These are phyloP conservation scores for Saccostrea echinata DNA, from an alignment of 1,140 invertebrate genomes.

Conservation along the genomic window DNA sequence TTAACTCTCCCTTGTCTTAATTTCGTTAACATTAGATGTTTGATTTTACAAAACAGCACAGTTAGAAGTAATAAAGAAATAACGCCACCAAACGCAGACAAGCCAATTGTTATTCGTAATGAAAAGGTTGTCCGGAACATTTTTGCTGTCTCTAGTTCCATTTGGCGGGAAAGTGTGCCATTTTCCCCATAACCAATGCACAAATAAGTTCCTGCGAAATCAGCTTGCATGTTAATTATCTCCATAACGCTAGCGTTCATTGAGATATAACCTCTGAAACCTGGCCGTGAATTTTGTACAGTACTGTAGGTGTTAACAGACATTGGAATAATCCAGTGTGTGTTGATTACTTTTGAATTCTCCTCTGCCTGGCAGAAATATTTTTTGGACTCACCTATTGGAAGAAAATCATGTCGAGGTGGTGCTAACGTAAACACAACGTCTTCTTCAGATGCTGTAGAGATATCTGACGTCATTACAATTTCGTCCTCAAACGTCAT, in stretches of 20 bases:
- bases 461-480: not conserved
- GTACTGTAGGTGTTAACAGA: not conserved
- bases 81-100: conserved; percentile 6
- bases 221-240: conserved; percentile 21
- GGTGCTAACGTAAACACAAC: not conserved
- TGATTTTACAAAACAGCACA: conserved; percentile 1
- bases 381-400: not conserved
- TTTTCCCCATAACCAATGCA: conserved; percentile 11
- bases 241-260: not conserved
- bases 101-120: not conserved
- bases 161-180: conserved; percentile 6
- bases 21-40: not conserved
- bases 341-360: conserved; percentile 10
- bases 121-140: not conserved
- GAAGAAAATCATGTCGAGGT: not conserved
- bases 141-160: not conserved
- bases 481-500: not conserved
- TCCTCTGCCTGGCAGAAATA: not conserved
- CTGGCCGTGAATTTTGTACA: not conserved
- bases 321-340: conserved; percentile 1
- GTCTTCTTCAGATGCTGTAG: not conserved
- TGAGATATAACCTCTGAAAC: not conserved
- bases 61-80: not conserved
- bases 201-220: not conserved
- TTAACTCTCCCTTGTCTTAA: not conserved